Evolutionary conservation across 2,113 vertebrate genomes (phyloP).

Genomic region (Otis tarda): DNA sequence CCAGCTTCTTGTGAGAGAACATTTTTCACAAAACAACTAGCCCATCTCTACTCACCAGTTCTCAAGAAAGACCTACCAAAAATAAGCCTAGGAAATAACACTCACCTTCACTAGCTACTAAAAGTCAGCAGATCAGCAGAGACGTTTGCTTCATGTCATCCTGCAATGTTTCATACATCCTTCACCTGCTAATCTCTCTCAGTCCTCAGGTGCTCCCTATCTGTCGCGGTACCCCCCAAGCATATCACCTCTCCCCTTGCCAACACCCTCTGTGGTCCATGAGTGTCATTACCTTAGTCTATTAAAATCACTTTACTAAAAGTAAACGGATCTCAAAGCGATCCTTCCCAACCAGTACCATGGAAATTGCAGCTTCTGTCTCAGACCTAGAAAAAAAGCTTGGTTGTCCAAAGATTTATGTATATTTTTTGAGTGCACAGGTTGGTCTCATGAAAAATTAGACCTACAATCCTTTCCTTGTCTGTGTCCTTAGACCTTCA

Average conservation of each 20-base stretch:
- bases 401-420: neutral
- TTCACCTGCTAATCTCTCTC: neutral
- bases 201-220: neutral
- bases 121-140: neutral
- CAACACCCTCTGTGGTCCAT: neutral
- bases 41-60: neutral
- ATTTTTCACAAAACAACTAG: neutral
- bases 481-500: neutral
- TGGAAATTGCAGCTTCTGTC: neutral
- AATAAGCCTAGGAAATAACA: neutral
- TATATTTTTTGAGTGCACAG: neutral
- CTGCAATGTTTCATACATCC: neutral
- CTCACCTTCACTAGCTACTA: neutral
- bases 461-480: neutral
- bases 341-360: neutral
- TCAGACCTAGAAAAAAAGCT: neutral
- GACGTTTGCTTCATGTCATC: accelerated
- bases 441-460: neutral
- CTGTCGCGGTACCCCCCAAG: neutral
- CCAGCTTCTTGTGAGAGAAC: neutral
- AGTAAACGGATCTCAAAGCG: neutral
- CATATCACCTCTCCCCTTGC: neutral
- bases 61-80: neutral
- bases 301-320: neutral
- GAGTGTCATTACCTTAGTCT: neutral